Evolutionary conservation across 2,113 vertebrate species (phyloP).

Genomic region (Suncus etruscus): DNA sequence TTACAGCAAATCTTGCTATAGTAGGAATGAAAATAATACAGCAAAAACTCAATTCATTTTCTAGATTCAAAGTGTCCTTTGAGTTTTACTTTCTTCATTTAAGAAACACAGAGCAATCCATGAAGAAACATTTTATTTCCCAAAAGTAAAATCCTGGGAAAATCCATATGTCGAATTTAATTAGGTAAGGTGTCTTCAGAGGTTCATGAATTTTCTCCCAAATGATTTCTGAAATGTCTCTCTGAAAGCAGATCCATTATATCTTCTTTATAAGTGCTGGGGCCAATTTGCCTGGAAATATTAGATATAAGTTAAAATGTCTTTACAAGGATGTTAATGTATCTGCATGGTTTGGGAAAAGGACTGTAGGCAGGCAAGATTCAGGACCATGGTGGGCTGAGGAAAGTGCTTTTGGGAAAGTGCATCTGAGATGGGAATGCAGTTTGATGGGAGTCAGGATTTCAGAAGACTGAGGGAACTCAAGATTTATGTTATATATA

Average conservation of each 20-base stretch:
- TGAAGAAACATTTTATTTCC: conserved; percentile 12
- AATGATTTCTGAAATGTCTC: conserved; percentile 43
- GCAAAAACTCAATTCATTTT: not conserved
- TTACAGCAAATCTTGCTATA: not conserved
- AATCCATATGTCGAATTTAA: conserved; percentile 34
- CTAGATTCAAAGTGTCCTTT: conserved; percentile 31
- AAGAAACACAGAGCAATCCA: conserved; percentile 23
- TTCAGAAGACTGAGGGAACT: not conserved
- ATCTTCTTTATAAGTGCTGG: conserved; percentile 28
- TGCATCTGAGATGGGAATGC: too few relatives aligned
- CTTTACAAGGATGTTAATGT: too few relatives aligned
- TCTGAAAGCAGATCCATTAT: not conserved
- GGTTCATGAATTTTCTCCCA: not conserved
- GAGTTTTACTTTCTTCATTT: conserved; percentile 23
- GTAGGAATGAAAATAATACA: not conserved
- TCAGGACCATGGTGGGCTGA: too few relatives aligned
- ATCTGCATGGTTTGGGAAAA: too few relatives aligned
- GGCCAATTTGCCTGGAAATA: too few relatives aligned
- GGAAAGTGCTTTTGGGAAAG: too few relatives aligned
- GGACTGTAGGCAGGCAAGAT: too few relatives aligned
- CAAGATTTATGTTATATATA: too few relatives aligned
- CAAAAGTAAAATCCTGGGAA: conserved; percentile 15
- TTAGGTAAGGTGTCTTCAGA: conserved; percentile 31
- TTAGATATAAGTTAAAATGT: too few relatives aligned
- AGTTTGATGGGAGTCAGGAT: too few relatives aligned